Evolutionary conservation across 2,888 invertebrate species (phyloP), one percentile per base, ranked within the genome.

Genomic region (Agrotis exclamationis): DNA sequence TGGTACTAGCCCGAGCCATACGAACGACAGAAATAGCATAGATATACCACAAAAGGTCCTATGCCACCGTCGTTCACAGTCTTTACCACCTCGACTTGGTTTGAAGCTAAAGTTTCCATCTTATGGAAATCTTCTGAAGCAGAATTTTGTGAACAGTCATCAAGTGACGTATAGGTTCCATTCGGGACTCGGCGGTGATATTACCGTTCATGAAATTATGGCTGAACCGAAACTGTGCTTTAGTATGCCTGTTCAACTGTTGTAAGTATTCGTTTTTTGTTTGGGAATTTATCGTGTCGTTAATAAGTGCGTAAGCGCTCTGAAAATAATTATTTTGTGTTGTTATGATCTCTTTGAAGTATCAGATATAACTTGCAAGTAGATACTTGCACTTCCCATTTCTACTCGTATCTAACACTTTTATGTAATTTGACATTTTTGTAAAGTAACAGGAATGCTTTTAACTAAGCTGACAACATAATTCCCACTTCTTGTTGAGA

Each of bases 191-290:
- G 98, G 99, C 0, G 99, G 98, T 1, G 99, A 99, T 91, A 98
- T 99, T 63, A 98, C 98, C 80, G 99, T 99, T 4, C 98, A 99
- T 88, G 99, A 99, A 93, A 97, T 98, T 62, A 98, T 99, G 98
- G 98, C 98, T 0, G 99, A 99, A 92, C 98, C 98, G 84, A 98
- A 98, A 88, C 94, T 99, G 14, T 98, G 98, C 87, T 99, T 98
- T 89, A 96, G 97, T 59, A 97, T 99, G 92, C 99, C 99, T 1
- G 97, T 98, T 86, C 98, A 99, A 91, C 95, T 99, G 79, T 94
- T 99, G 98, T 99, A 96, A 97, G 98, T 97, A 85, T 73, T 45
- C 44, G 28, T n/a, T 39, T 16, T 48, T 24, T 48, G 14, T 45
- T 50, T 58, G 2, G 13, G 2, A 45, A 22, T 57, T 28, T 44